These are phyloP conservation scores for Notolabrus celidotus DNA, from an alignment of 2,797 vertebrate species.

Conservation along the genomic window DNA sequence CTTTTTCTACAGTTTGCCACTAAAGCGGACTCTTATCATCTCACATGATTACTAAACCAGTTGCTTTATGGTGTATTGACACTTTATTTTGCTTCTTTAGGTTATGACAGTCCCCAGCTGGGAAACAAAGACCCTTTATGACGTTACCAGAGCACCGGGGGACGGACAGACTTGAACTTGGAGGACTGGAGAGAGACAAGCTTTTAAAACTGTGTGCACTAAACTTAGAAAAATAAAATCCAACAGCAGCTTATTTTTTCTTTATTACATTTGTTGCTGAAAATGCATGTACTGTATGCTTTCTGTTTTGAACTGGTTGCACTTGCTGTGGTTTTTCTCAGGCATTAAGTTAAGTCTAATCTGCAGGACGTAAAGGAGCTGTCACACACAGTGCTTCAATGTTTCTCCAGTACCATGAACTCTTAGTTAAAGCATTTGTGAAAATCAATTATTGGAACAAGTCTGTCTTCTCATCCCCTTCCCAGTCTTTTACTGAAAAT, in stretches of 20 bases:
- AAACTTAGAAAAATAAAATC: slow-evolving; percentile 13
- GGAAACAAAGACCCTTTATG: slow-evolving; percentile 80
- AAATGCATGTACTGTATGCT: slow-evolving; percentile 73
- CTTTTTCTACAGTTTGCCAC: no score
- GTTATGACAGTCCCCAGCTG: slow-evolving; percentile 75
- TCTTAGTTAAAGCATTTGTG: slow-evolving; percentile 62
- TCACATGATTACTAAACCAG: no score
- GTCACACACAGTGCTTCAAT: slow-evolving; percentile 52
- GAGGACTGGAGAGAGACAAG: slow-evolving; percentile 76
- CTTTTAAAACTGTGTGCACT: slow-evolving; percentile 67
- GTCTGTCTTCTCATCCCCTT: slow-evolving; percentile 29
- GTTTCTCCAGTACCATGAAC: slow-evolving; percentile 42
- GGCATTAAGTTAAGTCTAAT: slow-evolving; percentile 50
- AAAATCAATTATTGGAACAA: slow-evolving; percentile 43
- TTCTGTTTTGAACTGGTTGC: slow-evolving; percentile 65
- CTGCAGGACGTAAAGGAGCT: slow-evolving; percentile 38
- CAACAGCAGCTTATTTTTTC: slow-evolving; percentile 33
- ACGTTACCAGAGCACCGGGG: slow-evolving; percentile 66
- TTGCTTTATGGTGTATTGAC: background rate
- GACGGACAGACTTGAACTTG: slow-evolving; percentile 49
- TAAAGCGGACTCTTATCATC: no score
- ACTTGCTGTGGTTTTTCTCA: slow-evolving; percentile 69
- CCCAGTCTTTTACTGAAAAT: slow-evolving; percentile 77
- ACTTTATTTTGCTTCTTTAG: slow-evolving; percentile 60
- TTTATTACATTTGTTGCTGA: slow-evolving; percentile 60